Percentiles rank a stretch among this genome's conserved stretches.
These are phyloP conservation scores for Syrrhaptes paradoxus DNA, from an alignment of 2,113 vertebrate species.

Conservation along the genomic window DNA sequence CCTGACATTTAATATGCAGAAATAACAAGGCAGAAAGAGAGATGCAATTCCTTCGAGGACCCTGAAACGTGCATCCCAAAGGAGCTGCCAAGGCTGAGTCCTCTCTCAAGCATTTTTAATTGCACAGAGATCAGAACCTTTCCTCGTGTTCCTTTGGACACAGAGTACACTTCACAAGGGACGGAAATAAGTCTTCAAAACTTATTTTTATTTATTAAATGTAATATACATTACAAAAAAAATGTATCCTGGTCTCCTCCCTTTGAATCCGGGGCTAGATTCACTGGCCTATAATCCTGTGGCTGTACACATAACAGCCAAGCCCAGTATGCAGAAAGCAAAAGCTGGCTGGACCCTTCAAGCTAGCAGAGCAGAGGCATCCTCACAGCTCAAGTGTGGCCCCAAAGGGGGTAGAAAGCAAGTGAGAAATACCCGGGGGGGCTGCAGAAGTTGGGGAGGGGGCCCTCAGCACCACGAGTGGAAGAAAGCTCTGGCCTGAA, in stretches of 20 bases:
- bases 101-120: background rate
- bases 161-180: background rate
- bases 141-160: background rate
- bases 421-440: background rate
- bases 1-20: background rate
- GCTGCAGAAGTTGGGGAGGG: background rate
- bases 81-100: background rate
- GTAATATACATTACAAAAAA: too few species aligned
- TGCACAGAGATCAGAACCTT: background rate
- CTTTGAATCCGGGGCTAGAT: background rate
- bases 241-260: background rate
- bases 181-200: background rate
- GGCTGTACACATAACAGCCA: background rate
- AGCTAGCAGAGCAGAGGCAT: background rate
- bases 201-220: too few species aligned
- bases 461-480: background rate
- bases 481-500: background rate
- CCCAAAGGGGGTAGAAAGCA: background rate
- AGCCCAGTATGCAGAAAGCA: background rate
- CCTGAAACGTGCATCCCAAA: background rate
- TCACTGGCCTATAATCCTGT: background rate
- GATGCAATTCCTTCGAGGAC: background rate
- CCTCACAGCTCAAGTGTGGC: background rate
- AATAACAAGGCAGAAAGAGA: constrained; percentile 5
- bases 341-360: background rate